phyloP scores from a whole-genome alignment of 2,888 invertebrate species.

The Drosophila kuntzei region DNA sequence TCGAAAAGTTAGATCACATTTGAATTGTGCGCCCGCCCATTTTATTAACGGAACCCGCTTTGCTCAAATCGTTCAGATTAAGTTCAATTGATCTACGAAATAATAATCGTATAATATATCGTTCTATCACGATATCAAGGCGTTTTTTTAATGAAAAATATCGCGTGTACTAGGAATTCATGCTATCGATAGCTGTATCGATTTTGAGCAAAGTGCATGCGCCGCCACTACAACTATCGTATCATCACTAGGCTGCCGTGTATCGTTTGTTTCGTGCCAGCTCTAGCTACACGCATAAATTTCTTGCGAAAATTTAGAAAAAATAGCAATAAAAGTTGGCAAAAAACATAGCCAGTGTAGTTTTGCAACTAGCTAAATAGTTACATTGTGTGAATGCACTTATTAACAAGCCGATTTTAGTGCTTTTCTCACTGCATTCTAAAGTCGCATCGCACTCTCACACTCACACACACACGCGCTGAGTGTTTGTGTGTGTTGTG shows the following conservation, averaged over 20 bases:
- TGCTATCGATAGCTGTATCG: constrained; percentile 38
- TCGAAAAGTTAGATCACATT: too few species aligned
- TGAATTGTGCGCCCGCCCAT: neutral
- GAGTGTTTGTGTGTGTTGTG: constrained; percentile 40
- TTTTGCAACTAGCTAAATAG: constrained; percentile 7
- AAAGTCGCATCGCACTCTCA: constrained; percentile 31
- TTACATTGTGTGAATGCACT: constrained; percentile 24
- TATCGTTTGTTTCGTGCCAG: constrained; percentile 54
- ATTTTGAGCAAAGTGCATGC: constrained; percentile 19
- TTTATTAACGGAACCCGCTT: too few species aligned
- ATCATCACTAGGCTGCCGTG: constrained; percentile 34
- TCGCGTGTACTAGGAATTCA: neutral
- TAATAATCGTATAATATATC: neutral
- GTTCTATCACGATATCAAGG: neutral
- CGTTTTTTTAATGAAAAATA: neutral
- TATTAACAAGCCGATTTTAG: constrained; percentile 5
- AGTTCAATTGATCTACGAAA: too few species aligned
- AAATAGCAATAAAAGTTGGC: constrained; percentile 27
- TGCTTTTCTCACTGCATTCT: constrained; percentile 32
- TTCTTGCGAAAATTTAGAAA: constrained; percentile 56
- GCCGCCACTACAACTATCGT: constrained; percentile 27
- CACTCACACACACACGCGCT: constrained; percentile 33
- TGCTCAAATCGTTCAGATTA: too few species aligned
- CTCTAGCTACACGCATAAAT: constrained; percentile 64
- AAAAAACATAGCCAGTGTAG: constrained; percentile 29